Conservation (phyloP, 2,888 invertebrate genomes). For the Leptarthrus brevirostris region DNA sequence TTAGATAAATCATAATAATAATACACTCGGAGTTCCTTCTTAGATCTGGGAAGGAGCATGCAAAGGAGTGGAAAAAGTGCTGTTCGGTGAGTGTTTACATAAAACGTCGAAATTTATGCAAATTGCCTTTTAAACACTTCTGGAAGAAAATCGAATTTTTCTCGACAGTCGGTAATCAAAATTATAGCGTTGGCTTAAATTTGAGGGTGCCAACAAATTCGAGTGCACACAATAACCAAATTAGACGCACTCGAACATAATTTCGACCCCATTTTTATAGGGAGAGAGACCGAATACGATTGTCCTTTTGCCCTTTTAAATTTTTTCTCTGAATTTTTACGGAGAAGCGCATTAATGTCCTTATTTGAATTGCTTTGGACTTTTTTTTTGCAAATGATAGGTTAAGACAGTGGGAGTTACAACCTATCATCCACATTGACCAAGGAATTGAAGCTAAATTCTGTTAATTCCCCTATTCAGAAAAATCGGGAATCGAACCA, state of each 20-base stretch:
- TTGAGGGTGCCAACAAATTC: slow-evolving; percentile 49
- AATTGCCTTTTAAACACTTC: slow-evolving; percentile 54
- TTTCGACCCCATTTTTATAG: slow-evolving; percentile 9
- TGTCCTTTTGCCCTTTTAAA: slow-evolving; percentile 8
- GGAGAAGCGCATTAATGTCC: too few relatives aligned
- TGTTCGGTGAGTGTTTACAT: slow-evolving; percentile 39
- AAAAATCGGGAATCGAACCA: background rate
- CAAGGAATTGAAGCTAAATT: slow-evolving; percentile 14
- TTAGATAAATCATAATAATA: slow-evolving; percentile 54
- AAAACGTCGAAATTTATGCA: slow-evolving; percentile 52
- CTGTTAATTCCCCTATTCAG: background rate
- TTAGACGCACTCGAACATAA: slow-evolving; percentile 39
- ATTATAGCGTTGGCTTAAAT: slow-evolving; percentile 45
- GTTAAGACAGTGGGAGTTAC: slow-evolving; percentile 14
- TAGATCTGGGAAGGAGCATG: slow-evolving; percentile 29
- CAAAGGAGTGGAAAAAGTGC: slow-evolving; percentile 43
- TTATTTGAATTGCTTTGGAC: background rate
- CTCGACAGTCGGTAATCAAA: slow-evolving; percentile 44
- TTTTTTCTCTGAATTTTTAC: background rate
- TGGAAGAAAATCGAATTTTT: slow-evolving; percentile 53
- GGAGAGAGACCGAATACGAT: background rate
- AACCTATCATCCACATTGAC: slow-evolving; percentile 23
- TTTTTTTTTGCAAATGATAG: slow-evolving; percentile 13
- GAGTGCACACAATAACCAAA: slow-evolving; percentile 52
- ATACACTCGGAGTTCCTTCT: slow-evolving; percentile 24